Percentiles rank a stretch among this genome's conserved stretches.
phyloP scores from a whole-genome alignment of 2,888 invertebrate genomes.

The Drosophila colorata region DNA sequence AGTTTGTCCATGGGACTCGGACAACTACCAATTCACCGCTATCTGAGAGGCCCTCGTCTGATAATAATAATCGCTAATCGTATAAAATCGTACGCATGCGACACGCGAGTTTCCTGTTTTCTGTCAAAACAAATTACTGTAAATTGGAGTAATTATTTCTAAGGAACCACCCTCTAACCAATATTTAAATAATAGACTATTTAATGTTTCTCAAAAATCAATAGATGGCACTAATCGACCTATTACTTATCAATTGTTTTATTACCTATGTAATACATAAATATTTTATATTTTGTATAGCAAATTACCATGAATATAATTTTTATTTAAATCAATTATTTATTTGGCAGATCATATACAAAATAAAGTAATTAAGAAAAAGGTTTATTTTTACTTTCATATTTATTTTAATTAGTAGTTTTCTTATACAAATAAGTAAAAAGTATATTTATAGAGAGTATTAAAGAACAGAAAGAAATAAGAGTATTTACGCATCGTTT shows the following conservation, averaged over 20 bases:
- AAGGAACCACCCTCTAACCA: not conserved
- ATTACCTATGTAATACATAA: no score
- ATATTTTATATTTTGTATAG: no score
- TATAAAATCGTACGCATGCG: conserved; percentile 1
- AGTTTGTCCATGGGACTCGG: not conserved
- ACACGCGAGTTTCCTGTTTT: conserved; percentile 2
- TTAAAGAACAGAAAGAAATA: no score
- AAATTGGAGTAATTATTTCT: not conserved
- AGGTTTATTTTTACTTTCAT: no score
- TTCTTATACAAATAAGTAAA: no score
- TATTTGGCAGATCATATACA: no score
- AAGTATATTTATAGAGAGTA: no score
- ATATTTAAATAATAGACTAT: not conserved
- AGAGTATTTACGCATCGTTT: no score
- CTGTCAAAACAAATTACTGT: conserved; percentile 1
- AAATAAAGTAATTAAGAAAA: no score
- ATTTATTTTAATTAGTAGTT: no score
- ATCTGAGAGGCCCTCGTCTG: not conserved
- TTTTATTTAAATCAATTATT: no score
- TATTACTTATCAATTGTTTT: not conserved
- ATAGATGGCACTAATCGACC: not conserved
- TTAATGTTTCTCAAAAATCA: not conserved
- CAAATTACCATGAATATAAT: no score
- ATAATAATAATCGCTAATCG: not conserved
- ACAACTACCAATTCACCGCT: not conserved